Evolutionary conservation across 30 jellyfish, hydroid and myxozoan genomes (phyloP), one percentile per base, ranked within the genome.

Genomic region (Haliclystus octoradiatus): DNA sequence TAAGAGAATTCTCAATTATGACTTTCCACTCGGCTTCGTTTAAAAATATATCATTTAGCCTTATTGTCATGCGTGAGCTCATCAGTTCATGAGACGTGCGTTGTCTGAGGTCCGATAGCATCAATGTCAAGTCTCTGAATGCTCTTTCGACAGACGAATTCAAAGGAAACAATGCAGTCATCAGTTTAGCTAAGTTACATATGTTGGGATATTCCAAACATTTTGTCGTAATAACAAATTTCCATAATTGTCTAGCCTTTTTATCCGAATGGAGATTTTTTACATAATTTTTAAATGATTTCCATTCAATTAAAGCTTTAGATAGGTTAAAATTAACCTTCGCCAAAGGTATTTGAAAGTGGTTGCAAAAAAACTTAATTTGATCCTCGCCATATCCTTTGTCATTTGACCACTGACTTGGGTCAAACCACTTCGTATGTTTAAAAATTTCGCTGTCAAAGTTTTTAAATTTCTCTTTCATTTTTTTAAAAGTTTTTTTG

Each of bases 121-220:
- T 2, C 51, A 78, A 63, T 13, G 76, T 82, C 67, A 75, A 49
- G 33, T 31, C 9, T 34, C 85, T 46, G 70, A 82, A 82, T 12
- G 75, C 78, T 34, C 94, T 74, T 75, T 82, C 85, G 0, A 75
- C 79, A 4, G 72, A 30, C 1, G 88, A 65, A 52, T 81, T 81
- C 57, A 83, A 81, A 19, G 90, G 77, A 22, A 83, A 62, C 25
- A 81, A 50, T 31, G 76, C 61, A 4, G 74, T 57, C 26, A 78
- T 27, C 69, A 78, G 29, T 30, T 78, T 65, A n/a, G 60, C 52
- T 13, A 76, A 30, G 25, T 66, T 65, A 57, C 84, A 47, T 2
- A 76, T 5, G 49, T 76, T 76, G 15, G 88, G 83, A 50, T 50
- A 76, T 47, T 76, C 84, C 7, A 9, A 26, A 33, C 74, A 50